A percentile compares a stretch with the other conserved stretches of the same genome.
Evolutionary conservation across 1,140 invertebrate species (phyloP).

Genomic region (Orussus abietinus): DNA sequence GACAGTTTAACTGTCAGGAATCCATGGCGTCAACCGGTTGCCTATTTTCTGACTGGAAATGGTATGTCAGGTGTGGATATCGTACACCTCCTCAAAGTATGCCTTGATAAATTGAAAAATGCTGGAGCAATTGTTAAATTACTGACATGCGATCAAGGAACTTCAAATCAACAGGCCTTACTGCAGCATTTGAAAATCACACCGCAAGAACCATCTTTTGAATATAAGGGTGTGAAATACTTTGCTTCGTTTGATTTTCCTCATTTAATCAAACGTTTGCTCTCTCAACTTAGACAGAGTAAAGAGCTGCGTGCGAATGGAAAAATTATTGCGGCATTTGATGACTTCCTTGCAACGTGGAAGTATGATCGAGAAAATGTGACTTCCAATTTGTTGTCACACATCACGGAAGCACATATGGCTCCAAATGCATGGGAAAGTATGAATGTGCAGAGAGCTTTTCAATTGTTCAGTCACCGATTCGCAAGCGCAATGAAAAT

Average conservation of each 20-base stretch:
- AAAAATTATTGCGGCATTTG: slow-evolving; percentile 16
- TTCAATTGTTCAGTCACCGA: slow-evolving; percentile 17
- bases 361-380: slow-evolving; percentile 7
- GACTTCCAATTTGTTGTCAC: slow-evolving; percentile 19
- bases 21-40: slow-evolving; percentile 18
- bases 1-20: slow-evolving; percentile 21
- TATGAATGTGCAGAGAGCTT: slow-evolving; percentile 23
- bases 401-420: slow-evolving; percentile 22
- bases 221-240: slow-evolving; percentile 1
- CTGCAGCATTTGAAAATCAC: slow-evolving; percentile 3
- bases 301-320: slow-evolving; percentile 11
- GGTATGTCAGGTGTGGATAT: slow-evolving; percentile 9
- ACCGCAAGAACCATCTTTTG: slow-evolving; percentile 3
- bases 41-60: slow-evolving; percentile 14
- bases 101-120: slow-evolving; percentile 6
- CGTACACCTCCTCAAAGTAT: background rate
- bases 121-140: slow-evolving; percentile 11
- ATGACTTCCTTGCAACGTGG: slow-evolving; percentile 21
- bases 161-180: slow-evolving; percentile 7
- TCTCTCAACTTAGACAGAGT: slow-evolving; percentile 13
- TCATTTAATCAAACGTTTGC: slow-evolving; percentile 20
- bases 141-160: slow-evolving; percentile 14
- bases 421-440: slow-evolving; percentile 19
- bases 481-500: slow-evolving; percentile 14
- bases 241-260: slow-evolving; percentile 17